Percentiles rank a stretch among this genome's conserved stretches.
Conservation (phyloP, 2,888 invertebrate species). For the Lepidocyrtinus sp. region DNA sequence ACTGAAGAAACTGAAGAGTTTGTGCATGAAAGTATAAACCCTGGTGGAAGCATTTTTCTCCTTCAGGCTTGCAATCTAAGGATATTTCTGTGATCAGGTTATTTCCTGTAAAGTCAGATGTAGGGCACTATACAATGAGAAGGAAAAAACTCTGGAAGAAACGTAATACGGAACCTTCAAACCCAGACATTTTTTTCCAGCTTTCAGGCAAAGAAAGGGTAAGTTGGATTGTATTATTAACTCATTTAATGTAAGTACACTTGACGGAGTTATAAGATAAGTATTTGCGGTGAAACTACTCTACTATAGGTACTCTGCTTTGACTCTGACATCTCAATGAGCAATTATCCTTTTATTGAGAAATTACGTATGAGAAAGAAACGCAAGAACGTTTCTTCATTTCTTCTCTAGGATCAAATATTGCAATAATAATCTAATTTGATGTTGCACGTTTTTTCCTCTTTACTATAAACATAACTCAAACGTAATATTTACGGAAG, state of each 20-base stretch:
- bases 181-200: slow-evolving; percentile 41
- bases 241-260: slow-evolving; percentile 53
- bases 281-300: no score
- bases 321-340: slow-evolving; percentile 42
- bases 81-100: not conserved
- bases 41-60: not conserved
- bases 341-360: slow-evolving; percentile 42
- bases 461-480: no score
- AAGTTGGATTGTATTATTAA: slow-evolving; percentile 45
- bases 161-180: slow-evolving; percentile 33
- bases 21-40: slow-evolving; percentile 2
- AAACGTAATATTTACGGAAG: no score
- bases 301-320: slow-evolving; percentile 21
- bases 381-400: slow-evolving; percentile 10
- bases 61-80: not conserved
- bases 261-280: no score
- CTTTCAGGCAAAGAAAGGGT: not conserved
- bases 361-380: slow-evolving; percentile 15
- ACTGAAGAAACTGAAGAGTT: not conserved
- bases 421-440: no score
- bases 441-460: no score
- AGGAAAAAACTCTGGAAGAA: slow-evolving; percentile 19
- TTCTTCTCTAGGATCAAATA: no score
- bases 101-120: not conserved
- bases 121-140: slow-evolving; percentile 33